Evolutionary conservation across 2,113 vertebrate genomes (phyloP), one percentile per base, ranked within the genome.

Genomic region (Calyptomena viridis): DNA sequence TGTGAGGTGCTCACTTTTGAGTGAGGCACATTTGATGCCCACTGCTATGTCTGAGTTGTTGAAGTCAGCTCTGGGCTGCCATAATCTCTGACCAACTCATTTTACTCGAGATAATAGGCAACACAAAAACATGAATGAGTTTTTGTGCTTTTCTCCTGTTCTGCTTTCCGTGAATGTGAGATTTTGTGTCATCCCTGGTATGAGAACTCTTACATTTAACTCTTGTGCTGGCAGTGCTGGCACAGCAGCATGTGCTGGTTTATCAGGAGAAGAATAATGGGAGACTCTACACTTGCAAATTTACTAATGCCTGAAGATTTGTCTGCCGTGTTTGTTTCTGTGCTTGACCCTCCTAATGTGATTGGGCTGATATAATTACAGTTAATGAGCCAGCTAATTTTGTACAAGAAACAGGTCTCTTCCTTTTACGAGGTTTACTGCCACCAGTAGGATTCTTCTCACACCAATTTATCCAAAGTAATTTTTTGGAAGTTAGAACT

Each of bases 321-420:
- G 67, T 93, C 89, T 93, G 71, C 87, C 76, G 66, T 49, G 79
- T 84, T 90, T 90, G 64, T 56, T 71, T 91, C 81, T 71, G 58
- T 79, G 47, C 74, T 93, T 95, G 89, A 93, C 91, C 78, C 82
- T 85, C 53, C 1, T 68, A 90, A 95, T 82, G 67, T 55, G 78
- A 71, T 76, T 85, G 87, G 87, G 35, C 67, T 83, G 59, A 16
- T 55, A 28, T 79, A 59, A 46, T 85, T 85, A 58, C 25, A 90
- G 62, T 68, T 95, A 96, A 95, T 82, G 74, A 95, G 71, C 58
- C 89, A 91, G 63, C 66, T 95, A 91, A 95, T 95, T 87, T 79
- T 77, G 37, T 87, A 85, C 46, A 58, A 91, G 94, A 87, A 91
- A 46, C 58, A 73, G 87, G 11, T 44, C 74, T 83, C 42, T 95